A percentile compares a stretch with the other conserved stretches of the same genome.
phyloP scores from a whole-genome alignment of 2,797 vertebrate genomes.

The Sphaeramia orbicularis region DNA sequence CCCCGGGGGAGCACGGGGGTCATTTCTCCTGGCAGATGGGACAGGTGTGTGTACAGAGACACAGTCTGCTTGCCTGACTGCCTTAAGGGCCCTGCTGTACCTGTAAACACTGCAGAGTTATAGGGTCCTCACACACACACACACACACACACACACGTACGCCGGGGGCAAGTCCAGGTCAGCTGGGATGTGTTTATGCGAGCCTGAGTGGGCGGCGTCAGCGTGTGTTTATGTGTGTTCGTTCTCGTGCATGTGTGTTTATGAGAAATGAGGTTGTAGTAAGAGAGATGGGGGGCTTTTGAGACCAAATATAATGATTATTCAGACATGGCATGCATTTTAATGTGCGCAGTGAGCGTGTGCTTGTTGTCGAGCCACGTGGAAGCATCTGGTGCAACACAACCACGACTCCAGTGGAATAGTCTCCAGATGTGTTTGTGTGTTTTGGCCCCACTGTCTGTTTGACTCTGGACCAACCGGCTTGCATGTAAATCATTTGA shows the following conservation, averaged over 20 bases:
- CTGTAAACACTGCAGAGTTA: conserved; percentile 74
- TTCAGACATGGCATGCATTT: conserved; percentile 59
- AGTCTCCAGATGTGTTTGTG: conserved; percentile 81
- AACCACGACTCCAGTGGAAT: conserved; percentile 62
- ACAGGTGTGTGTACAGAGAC: conserved; percentile 72
- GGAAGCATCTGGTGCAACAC: conserved; percentile 75
- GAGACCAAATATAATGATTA: conserved; percentile 48
- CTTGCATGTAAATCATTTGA: conserved; percentile 51
- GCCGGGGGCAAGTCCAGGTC: conserved; percentile 71
- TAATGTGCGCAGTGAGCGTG: conserved; percentile 13
- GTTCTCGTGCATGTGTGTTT: conserved; percentile 50
- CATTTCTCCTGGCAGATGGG: conserved; percentile 64
- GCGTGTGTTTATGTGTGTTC: conserved; percentile 23
- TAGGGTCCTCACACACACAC: conserved; percentile 54
- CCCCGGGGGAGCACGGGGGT: conserved; percentile 52
- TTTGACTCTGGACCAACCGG: conserved; percentile 48
- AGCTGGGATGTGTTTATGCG: conserved; percentile 58
- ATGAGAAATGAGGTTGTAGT: conserved; percentile 14
- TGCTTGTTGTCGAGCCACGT: conserved; percentile 65
- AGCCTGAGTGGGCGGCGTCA: conserved; percentile 17
- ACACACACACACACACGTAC: conserved; percentile 32
- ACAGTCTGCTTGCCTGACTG: conserved; percentile 55
- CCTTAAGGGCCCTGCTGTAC: conserved; percentile 62
- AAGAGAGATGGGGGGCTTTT: neutral
- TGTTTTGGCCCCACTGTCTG: conserved; percentile 61